Evolutionary conservation across 2,888 invertebrate genomes (phyloP).

Genomic region (Athripsodes cinereus): DNA sequence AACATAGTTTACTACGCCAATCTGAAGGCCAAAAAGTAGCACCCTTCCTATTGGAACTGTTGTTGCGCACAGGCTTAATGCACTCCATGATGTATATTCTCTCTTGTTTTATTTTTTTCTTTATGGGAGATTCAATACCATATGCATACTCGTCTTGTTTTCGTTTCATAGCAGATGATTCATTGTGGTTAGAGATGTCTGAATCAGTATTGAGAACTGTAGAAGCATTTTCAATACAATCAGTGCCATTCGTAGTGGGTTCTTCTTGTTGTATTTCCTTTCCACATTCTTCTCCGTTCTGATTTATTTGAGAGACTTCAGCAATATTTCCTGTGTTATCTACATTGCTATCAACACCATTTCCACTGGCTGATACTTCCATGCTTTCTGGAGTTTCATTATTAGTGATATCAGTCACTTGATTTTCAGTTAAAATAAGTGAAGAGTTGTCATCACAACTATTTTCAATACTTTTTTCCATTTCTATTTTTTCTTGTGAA

Average conservation of each 20-base stretch:
- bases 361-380: background rate
- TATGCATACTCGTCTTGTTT: slow-evolving; percentile 4
- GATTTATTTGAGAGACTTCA: background rate
- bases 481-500: no score
- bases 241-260: background rate
- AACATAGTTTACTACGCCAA: slow-evolving; percentile 73
- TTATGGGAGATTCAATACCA: background rate
- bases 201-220: background rate
- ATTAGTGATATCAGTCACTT: background rate
- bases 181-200: background rate
- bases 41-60: slow-evolving; percentile 39
- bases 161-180: slow-evolving; percentile 1
- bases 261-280: background rate
- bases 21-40: slow-evolving; percentile 72
- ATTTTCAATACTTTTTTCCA: slow-evolving; percentile 3
- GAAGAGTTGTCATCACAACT: slow-evolving; percentile 30
- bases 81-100: slow-evolving; percentile 8
- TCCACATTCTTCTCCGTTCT: no score
- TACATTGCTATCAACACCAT: background rate
- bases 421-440: background rate
- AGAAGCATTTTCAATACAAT: background rate
- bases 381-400: background rate
- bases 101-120: slow-evolving; percentile 22
- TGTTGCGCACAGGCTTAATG: slow-evolving; percentile 11
- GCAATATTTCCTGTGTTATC: background rate